Evolutionary conservation across 2,888 invertebrate species (phyloP).

Genomic region (Phrixothrix hirtus): DNA sequence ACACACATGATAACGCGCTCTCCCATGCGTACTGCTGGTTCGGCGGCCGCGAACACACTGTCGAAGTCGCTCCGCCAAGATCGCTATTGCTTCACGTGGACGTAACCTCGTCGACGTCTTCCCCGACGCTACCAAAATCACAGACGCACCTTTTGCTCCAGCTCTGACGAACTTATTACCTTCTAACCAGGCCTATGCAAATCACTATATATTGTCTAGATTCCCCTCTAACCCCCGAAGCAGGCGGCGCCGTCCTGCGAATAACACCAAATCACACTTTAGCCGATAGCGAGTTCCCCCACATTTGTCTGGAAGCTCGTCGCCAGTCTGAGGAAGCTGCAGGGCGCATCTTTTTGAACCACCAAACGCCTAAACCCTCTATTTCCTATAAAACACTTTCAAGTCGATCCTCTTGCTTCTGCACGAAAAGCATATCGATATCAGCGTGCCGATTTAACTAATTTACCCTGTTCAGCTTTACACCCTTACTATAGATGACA

Average conservation of each 20-base stretch:
- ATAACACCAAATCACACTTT: slow-evolving; percentile 16
- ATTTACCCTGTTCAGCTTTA: neutral
- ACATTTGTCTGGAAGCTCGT: slow-evolving; percentile 21
- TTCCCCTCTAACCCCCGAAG: slow-evolving; percentile 21
- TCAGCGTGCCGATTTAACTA: neutral
- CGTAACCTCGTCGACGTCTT: slow-evolving; percentile 46
- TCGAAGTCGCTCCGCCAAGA: slow-evolving; percentile 34
- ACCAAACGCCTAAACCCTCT: slow-evolving; percentile 6
- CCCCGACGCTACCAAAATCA: slow-evolving; percentile 42
- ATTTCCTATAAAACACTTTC: neutral
- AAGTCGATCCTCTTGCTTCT: neutral
- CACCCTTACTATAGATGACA: too few relatives aligned
- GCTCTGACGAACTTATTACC: slow-evolving; percentile 22
- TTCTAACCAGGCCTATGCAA: slow-evolving; percentile 22
- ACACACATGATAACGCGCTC: slow-evolving; percentile 44
- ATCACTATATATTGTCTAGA: slow-evolving; percentile 27
- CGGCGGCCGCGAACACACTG: slow-evolving; percentile 60
- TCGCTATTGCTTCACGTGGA: slow-evolving; percentile 41
- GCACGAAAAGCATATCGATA: neutral
- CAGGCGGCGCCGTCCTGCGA: slow-evolving; percentile 20
- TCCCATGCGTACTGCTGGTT: slow-evolving; percentile 52
- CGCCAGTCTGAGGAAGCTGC: slow-evolving; percentile 15
- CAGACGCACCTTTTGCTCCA: slow-evolving; percentile 14
- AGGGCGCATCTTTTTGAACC: slow-evolving; percentile 15
- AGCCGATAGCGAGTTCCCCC: slow-evolving; percentile 20